phyloP scores from a whole-genome alignment of 1,140 invertebrate species.

The Eriosoma lanigerum region DNA sequence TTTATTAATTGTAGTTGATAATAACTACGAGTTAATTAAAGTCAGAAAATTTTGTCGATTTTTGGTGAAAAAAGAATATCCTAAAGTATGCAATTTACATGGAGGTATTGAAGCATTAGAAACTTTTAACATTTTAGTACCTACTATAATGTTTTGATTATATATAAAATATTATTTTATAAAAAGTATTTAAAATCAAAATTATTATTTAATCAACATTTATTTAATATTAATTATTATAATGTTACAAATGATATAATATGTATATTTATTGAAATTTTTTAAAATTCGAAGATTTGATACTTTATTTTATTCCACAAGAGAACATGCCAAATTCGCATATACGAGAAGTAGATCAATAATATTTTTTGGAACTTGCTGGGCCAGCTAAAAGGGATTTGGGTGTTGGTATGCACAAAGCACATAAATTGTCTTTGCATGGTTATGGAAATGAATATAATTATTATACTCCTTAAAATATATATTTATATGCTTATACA shows the following conservation, averaged over 20 bases:
- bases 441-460: no score
- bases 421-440: no score
- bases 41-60: constrained; percentile 75
- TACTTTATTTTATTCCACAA: no score
- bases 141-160: constrained; percentile 42
- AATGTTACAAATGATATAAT: not conserved
- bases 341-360: no score
- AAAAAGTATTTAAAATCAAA: not conserved
- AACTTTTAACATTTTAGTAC: constrained; percentile 50
- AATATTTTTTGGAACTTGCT: no score
- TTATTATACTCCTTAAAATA: no score
- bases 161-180: not conserved
- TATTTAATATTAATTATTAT: not conserved
- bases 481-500: no score
- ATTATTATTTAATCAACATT: not conserved
- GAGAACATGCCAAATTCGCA: no score
- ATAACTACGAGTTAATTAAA: constrained; percentile 63
- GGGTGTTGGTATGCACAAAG: no score
- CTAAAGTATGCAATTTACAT: constrained; percentile 71
- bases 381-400: no score
- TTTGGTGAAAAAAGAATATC: constrained; percentile 67
- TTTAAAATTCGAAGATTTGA: no score
- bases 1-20: constrained; percentile 77
- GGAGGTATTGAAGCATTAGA: constrained; percentile 68
- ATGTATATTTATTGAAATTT: no score